Conservation (phyloP, 2,797 vertebrate genomes). For the Lutjanus campechanus region DNA sequence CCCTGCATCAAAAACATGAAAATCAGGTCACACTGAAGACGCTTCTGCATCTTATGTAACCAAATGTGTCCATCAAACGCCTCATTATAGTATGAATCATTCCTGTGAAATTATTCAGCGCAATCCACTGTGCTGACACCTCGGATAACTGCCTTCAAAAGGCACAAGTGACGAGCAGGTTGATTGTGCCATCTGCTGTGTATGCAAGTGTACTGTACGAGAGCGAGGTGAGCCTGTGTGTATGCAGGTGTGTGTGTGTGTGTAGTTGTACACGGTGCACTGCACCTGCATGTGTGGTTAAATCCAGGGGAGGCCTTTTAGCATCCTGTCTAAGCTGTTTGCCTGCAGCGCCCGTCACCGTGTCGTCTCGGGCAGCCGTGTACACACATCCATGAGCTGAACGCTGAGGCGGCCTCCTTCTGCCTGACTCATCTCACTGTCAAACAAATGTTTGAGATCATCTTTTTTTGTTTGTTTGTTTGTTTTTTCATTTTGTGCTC, state of each 20-base stretch:
- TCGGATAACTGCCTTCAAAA: constrained; percentile 35
- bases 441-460: constrained; percentile 26
- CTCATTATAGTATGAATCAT: constrained; percentile 36
- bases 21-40: constrained; percentile 19
- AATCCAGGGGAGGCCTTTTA: constrained; percentile 25
- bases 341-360: constrained; percentile 13
- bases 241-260: constrained; percentile 11
- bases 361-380: constrained; percentile 7
- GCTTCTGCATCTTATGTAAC: constrained; percentile 23
- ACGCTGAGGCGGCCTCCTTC: constrained; percentile 11
- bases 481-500: not conserved
- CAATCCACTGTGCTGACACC: constrained; percentile 34
- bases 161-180: constrained; percentile 31
- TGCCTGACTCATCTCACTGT: constrained; percentile 29
- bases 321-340: constrained; percentile 24
- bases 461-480: not conserved
- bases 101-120: constrained; percentile 33
- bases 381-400: constrained; percentile 6
- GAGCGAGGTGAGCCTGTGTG: constrained; percentile 3
- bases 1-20: constrained; percentile 19
- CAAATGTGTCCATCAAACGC: constrained; percentile 34
- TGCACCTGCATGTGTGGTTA: constrained; percentile 21
- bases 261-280: not conserved
- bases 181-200: constrained; percentile 33
- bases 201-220: not conserved